A percentile compares a stretch with the other conserved stretches of the same genome.
These are phyloP conservation scores for Oppia nitens DNA, from an alignment of 1,140 invertebrate genomes.

Conservation along the genomic window DNA sequence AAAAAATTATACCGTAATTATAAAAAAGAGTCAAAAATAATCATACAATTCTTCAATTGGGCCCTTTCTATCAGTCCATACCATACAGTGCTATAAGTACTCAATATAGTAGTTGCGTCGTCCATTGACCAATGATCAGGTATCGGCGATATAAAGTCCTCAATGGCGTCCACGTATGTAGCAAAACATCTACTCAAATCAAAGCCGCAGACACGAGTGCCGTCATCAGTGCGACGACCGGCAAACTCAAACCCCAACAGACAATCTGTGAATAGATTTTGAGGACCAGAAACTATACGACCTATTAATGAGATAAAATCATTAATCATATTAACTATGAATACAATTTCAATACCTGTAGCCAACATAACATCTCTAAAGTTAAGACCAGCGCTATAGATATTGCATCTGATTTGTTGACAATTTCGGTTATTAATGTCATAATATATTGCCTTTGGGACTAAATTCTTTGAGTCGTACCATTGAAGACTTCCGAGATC, in stretches of 20 bases:
- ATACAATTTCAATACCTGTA: no score
- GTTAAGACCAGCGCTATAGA: slow-evolving; percentile 75
- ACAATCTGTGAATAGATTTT: slow-evolving; percentile 75
- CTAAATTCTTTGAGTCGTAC: slow-evolving; percentile 45
- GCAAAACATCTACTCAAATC: slow-evolving; percentile 72
- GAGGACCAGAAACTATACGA: slow-evolving; percentile 31
- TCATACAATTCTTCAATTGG: slow-evolving; percentile 44
- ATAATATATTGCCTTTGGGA: no score
- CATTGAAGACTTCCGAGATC: no score
- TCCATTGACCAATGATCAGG: slow-evolving; percentile 71
- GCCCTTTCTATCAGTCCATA: no score
- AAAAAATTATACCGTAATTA: slow-evolving; percentile 56
- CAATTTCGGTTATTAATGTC: slow-evolving; percentile 21
- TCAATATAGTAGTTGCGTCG: slow-evolving; percentile 58
- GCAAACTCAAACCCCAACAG: slow-evolving; percentile 42
- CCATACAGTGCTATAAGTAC: no score
- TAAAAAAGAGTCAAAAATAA: no score
- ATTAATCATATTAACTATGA: no score
- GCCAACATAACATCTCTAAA: slow-evolving; percentile 80
- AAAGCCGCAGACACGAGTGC: slow-evolving; percentile 85
- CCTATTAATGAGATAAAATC: no score
- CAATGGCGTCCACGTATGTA: slow-evolving; percentile 57
- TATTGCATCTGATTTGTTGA: slow-evolving; percentile 38
- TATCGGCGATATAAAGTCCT: slow-evolving; percentile 77
- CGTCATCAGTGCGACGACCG: no score